These are phyloP conservation scores for Equus quagga DNA, from an alignment of 2,113 vertebrate genomes.

Conservation along the genomic window DNA sequence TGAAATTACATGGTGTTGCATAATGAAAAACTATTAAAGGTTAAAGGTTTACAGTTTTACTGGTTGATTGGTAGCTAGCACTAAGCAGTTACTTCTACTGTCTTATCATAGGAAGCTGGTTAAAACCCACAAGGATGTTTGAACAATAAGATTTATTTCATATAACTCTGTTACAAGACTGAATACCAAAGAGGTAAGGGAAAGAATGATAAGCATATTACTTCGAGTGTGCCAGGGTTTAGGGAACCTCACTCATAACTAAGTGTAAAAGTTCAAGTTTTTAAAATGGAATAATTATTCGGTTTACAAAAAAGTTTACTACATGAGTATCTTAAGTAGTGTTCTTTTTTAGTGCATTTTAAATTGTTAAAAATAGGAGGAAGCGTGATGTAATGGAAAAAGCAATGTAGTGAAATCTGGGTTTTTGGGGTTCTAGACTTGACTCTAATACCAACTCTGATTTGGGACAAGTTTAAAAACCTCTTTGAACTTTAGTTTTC, in stretches of 20 bases:
- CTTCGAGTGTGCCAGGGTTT: background rate
- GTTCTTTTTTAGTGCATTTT: background rate
- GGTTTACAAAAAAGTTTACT: background rate
- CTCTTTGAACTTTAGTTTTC: slow-evolving; percentile 21
- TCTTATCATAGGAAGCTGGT: slow-evolving; percentile 42
- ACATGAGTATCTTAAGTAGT: background rate
- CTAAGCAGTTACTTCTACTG: slow-evolving; percentile 1
- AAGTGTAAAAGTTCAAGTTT: slow-evolving; percentile 18
- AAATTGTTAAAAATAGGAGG: background rate
- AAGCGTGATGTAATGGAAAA: slow-evolving; percentile 11
- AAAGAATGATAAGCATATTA: background rate
- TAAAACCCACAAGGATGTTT: slow-evolving; percentile 53
- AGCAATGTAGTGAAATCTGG: background rate
- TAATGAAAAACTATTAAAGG: background rate
- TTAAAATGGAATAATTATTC: background rate
- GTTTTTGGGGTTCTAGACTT: background rate
- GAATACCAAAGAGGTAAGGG: background rate
- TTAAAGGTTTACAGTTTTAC: slow-evolving; percentile 5
- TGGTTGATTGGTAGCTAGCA: slow-evolving; percentile 35
- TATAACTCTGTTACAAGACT: background rate
- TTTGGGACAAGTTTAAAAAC: background rate
- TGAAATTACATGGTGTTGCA: background rate
- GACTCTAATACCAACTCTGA: background rate
- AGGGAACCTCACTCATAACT: background rate
- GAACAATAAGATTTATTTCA: slow-evolving; percentile 51